phyloP scores from a whole-genome alignment of 1,140 invertebrate species.

The Geopemphigus sp. region DNA sequence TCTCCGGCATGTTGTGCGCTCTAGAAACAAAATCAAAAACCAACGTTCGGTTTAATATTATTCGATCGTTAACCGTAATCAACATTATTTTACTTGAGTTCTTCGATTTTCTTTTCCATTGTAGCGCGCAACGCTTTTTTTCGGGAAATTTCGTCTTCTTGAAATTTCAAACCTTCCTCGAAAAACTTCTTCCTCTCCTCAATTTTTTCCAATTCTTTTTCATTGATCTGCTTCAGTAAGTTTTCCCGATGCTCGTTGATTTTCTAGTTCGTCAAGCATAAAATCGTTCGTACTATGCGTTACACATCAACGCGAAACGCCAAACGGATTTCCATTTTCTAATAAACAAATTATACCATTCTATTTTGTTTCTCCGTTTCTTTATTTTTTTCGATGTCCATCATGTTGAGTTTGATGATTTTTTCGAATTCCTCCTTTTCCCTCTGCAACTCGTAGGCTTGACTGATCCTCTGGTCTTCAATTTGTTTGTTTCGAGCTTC shows the following conservation, averaged over 20 bases:
- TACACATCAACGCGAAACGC: no score
- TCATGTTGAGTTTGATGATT: slow-evolving; percentile 12
- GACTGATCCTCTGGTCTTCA: slow-evolving; percentile 57
- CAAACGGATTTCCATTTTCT: background rate
- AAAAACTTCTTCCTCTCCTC: slow-evolving; percentile 62
- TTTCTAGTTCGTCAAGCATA: slow-evolving; percentile 43
- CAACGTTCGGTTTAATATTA: background rate
- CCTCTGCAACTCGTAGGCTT: slow-evolving; percentile 63
- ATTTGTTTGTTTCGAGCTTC: slow-evolving; percentile 59
- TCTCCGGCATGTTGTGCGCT: slow-evolving; percentile 52
- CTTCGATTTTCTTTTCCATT: slow-evolving; percentile 62
- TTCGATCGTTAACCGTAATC: background rate
- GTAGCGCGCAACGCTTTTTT: slow-evolving; percentile 60
- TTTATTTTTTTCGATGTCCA: slow-evolving; percentile 9
- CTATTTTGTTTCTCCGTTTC: background rate
- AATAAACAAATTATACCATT: background rate
- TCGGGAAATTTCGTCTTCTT: slow-evolving; percentile 56
- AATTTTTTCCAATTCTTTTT: slow-evolving; percentile 65
- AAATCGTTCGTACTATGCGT: no score
- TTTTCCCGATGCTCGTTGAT: slow-evolving; percentile 50
- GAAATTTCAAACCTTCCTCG: slow-evolving; percentile 64
- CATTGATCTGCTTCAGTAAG: slow-evolving; percentile 65
- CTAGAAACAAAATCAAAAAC: slow-evolving; percentile 51
- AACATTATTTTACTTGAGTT: slow-evolving; percentile 56
- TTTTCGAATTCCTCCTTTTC: slow-evolving; percentile 62